Base-by-base conservation (phyloP, 1,140 invertebrate genomes). In the Whitmania pigra region DNA sequence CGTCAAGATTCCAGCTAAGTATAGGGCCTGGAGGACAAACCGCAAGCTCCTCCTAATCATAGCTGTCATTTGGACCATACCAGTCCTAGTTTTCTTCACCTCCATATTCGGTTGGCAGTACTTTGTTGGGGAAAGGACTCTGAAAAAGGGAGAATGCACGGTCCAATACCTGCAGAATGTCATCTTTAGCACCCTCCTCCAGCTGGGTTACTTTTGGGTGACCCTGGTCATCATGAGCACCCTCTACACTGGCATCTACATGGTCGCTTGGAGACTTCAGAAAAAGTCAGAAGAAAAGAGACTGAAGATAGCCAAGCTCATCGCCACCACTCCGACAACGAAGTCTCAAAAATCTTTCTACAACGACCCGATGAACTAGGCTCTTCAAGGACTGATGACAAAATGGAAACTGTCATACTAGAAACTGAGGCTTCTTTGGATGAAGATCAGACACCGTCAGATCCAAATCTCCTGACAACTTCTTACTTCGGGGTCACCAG, bases 21-120 rank as follows among this genome's bases (percentile, higher is more conserved):
- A 99, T 82, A 86, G 96, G 67, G 89, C 90, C 76, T 99, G 97
- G 97, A 85, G 97, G 67, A 99, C 97, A 0, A 93, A 95, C 77
- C 88, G 88, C 74, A 87, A 90, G 76, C 94, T 96, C 87, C 89
- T 96, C 0, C 88, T 90, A 2, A 94, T 99, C 81, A 82, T 88
- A n/a, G 80, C 83, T 0, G 75, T 85, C 18, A 99, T 94, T 0
- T 99, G 97, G 97, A 92, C 97, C 43, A 90, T 99, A 72, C 96
- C 97, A 7, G 90, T 92, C 0, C 82, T 97, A 18, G 84, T 99
- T 5, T 99, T 99, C 82, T 99, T 99, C 81, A 94, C 94, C 71
- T 94, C 92, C 71, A 98, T 99, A 75, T 97, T 99, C 79, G 96
- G 95, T 36, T 99, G 97, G 94, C 94, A 97, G 80, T 92, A 94